phyloP scores from a whole-genome alignment of 2,797 vertebrate species.

The Natrix natrix region DNA sequence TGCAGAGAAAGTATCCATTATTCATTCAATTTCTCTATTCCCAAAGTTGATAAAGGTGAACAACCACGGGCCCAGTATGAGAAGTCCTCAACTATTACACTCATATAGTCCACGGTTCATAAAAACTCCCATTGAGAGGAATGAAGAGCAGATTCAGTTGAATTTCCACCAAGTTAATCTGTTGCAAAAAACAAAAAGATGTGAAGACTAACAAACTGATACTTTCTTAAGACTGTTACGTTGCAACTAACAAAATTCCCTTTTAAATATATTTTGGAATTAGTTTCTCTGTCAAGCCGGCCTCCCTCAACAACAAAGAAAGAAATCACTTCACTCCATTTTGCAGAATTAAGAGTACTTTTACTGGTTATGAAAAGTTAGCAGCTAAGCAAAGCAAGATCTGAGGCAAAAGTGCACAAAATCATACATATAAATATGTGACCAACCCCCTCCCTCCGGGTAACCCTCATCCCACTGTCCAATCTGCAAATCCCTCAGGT shows the following conservation, averaged over 20 bases:
- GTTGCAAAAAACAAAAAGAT: neutral
- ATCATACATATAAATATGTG: too few species aligned
- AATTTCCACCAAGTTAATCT: neutral
- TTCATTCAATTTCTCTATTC: constrained; percentile 23
- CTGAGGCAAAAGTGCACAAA: too few species aligned
- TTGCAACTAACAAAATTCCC: neutral
- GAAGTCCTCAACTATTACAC: neutral
- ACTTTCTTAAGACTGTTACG: neutral
- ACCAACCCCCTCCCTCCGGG: too few species aligned
- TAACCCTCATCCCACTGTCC: too few species aligned
- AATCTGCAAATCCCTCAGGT: too few species aligned
- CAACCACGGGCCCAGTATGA: neutral
- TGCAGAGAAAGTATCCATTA: neutral
- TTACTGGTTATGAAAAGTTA: too few species aligned
- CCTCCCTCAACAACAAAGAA: too few species aligned
- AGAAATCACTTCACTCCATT: too few species aligned
- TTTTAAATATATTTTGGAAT: neutral
- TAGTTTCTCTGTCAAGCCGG: neutral
- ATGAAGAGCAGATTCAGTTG: neutral
- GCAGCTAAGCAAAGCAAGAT: too few species aligned
- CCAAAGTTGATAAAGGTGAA: constrained; percentile 27
- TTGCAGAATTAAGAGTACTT: too few species aligned
- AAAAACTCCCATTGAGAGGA: neutral
- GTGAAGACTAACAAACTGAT: neutral
- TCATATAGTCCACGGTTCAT: neutral